A percentile compares a stretch with the other conserved stretches of the same genome.
Evolutionary conservation across 2,797 vertebrate genomes (phyloP).

Genomic region (Galagoides demidoff): DNA sequence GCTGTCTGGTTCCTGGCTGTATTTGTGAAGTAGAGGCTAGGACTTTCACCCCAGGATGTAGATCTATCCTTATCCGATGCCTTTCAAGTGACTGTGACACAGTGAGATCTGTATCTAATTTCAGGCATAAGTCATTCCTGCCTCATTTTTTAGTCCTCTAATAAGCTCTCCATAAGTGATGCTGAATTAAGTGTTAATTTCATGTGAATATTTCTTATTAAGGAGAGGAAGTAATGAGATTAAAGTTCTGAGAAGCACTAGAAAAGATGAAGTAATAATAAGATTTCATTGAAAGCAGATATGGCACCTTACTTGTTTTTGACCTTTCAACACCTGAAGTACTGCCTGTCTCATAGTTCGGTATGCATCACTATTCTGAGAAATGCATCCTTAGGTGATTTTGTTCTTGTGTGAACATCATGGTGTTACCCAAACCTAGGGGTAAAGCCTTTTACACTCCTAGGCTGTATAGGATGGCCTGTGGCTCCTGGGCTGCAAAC

Average conservation of each 20-base stretch:
- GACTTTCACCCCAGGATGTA: neutral
- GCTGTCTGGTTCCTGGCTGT: neutral
- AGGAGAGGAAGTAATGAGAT: neutral
- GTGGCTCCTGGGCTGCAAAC: neutral
- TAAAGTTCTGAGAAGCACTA: slow-evolving; percentile 17
- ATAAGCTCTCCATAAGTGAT: neutral
- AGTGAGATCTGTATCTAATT: slow-evolving; percentile 31
- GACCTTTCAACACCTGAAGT: neutral
- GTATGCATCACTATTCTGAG: neutral
- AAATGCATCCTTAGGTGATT: neutral
- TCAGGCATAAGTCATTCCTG: slow-evolving; percentile 32
- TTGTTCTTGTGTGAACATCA: neutral
- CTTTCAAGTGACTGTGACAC: neutral
- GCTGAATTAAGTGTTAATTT: slow-evolving; percentile 7
- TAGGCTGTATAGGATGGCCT: neutral
- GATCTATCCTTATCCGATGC: neutral
- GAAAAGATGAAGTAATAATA: neutral
- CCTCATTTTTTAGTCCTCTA: slow-evolving; percentile 19
- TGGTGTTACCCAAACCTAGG: neutral
- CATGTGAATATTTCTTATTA: slow-evolving; percentile 34
- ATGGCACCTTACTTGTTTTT: neutral
- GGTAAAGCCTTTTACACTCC: neutral
- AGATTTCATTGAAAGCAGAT: neutral
- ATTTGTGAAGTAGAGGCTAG: neutral
- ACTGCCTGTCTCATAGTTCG: neutral